These are phyloP conservation scores for Gila orcuttii DNA, from an alignment of 2,113 vertebrate species.

Conservation along the genomic window DNA sequence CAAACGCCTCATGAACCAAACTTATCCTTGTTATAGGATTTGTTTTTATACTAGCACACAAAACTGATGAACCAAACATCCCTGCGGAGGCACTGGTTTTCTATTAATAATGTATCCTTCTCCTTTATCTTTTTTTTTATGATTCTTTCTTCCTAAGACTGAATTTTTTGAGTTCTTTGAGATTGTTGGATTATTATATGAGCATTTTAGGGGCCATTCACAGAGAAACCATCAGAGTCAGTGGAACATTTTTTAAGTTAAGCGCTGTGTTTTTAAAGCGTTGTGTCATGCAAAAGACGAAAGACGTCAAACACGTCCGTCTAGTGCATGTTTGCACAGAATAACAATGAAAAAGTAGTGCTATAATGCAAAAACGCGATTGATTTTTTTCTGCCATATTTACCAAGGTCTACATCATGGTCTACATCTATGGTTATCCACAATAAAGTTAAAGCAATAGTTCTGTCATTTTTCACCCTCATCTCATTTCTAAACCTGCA, in stretches of 20 bases:
- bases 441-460: background rate
- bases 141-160: background rate
- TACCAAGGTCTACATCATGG: background rate
- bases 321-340: too few relatives aligned
- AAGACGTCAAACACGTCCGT: too few relatives aligned
- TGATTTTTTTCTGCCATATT: background rate
- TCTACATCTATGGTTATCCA: background rate
- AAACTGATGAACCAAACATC: background rate
- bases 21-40: background rate
- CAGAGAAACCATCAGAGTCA: too few relatives aligned
- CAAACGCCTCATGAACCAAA: background rate
- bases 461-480: background rate
- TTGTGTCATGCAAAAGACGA: too few relatives aligned
- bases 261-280: too few relatives aligned
- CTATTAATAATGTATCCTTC: background rate
- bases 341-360: too few relatives aligned
- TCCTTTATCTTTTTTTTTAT: background rate
- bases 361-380: too few relatives aligned
- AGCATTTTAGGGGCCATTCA: background rate
- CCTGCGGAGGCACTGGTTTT: constrained; percentile 3
- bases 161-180: background rate
- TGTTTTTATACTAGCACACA: background rate
- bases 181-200: background rate
- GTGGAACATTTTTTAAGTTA: too few relatives aligned
- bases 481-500: background rate